phyloP scores from a whole-genome alignment of 2,888 invertebrate genomes.

The Acrobasis repandana region DNA sequence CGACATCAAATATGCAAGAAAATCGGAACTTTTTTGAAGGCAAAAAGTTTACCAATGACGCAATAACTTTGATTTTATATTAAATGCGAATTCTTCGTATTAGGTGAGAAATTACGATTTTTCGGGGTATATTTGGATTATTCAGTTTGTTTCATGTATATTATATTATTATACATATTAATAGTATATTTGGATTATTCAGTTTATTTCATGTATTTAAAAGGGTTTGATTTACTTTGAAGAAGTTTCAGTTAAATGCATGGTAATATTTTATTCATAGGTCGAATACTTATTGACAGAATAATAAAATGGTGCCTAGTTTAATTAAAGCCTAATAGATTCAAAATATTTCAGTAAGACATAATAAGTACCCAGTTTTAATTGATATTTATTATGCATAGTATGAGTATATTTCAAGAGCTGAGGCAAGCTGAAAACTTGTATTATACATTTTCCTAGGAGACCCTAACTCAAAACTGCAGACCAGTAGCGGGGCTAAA shows the following conservation, averaged over 20 bases:
- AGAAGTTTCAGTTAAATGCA: not conserved
- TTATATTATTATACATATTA: too few relatives aligned
- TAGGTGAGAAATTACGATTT: not conserved
- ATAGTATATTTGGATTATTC: not conserved
- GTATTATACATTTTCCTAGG: too few relatives aligned
- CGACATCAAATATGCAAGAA: conserved; percentile 49
- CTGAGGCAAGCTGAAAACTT: too few relatives aligned
- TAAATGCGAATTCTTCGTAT: conserved; percentile 30
- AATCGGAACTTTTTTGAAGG: conserved; percentile 37
- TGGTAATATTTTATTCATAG: not conserved
- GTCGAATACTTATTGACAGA: not conserved
- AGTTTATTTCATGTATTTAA: not conserved
- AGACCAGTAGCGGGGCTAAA: too few relatives aligned
- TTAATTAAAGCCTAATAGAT: not conserved
- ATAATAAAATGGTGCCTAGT: not conserved
- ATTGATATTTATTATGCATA: too few relatives aligned
- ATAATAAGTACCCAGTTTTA: too few relatives aligned
- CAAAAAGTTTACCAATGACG: conserved; percentile 36
- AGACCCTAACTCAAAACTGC: too few relatives aligned
- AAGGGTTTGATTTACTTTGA: not conserved
- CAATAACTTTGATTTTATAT: conserved; percentile 42
- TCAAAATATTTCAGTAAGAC: not conserved
- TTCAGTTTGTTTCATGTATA: not conserved
- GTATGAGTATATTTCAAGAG: too few relatives aligned
- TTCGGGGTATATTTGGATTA: not conserved